These are phyloP conservation scores for Bellardia pandia DNA, from an alignment of 2,888 invertebrate genomes.

Conservation along the genomic window DNA sequence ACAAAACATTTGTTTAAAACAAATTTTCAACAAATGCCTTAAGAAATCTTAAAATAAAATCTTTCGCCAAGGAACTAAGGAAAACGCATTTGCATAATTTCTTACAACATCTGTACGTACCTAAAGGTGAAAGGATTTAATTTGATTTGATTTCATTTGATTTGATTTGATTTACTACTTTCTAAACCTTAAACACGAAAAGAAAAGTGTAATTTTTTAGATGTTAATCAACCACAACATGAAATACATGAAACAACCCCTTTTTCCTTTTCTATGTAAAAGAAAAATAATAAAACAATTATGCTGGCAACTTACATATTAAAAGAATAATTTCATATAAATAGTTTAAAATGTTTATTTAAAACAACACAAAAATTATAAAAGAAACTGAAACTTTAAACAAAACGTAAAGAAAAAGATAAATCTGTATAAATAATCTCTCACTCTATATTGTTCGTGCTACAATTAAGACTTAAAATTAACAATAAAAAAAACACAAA, in stretches of 20 bases:
- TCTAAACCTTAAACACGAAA: neutral
- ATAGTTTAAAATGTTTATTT: slow-evolving; percentile 18
- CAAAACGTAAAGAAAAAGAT: slow-evolving; percentile 26
- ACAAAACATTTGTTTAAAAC: neutral
- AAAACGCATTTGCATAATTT: slow-evolving; percentile 34
- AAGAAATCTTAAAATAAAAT: neutral
- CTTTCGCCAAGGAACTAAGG: neutral
- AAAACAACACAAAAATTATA: slow-evolving; percentile 15
- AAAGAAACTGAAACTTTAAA: neutral
- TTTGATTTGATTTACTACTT: neutral
- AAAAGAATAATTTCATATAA: neutral
- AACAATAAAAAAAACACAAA: neutral
- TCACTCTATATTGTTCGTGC: slow-evolving; percentile 22
- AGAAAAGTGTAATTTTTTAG: neutral
- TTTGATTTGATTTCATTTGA: too few relatives aligned
- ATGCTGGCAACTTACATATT: neutral
- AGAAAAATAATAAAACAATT: neutral
- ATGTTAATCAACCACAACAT: neutral
- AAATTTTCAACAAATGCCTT: neutral
- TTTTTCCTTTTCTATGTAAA: neutral
- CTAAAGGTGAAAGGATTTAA: slow-evolving; percentile 25
- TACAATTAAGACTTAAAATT: slow-evolving; percentile 34
- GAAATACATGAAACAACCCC: slow-evolving; percentile 16
- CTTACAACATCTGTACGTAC: slow-evolving; percentile 28
- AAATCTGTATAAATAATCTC: slow-evolving; percentile 66